Evolutionary conservation across 2,888 invertebrate genomes (phyloP).

Genomic region (Drosophila percnosoma): DNA sequence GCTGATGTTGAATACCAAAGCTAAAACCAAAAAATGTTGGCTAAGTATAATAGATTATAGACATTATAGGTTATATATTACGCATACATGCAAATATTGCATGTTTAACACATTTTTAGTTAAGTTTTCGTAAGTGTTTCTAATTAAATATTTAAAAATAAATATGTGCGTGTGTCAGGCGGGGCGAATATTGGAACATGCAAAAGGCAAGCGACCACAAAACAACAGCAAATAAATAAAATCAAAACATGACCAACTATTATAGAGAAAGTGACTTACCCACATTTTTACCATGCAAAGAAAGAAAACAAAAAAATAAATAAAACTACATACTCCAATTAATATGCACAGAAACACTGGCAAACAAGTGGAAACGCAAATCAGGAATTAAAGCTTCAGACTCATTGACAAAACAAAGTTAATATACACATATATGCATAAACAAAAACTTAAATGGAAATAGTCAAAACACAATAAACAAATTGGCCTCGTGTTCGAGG

Average conservation of each 20-base stretch:
- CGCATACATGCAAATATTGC: constrained; percentile 30
- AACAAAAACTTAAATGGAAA: constrained; percentile 14
- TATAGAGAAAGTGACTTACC: constrained; percentile 70
- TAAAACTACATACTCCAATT: constrained; percentile 49
- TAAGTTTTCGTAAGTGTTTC: constrained; percentile 24
- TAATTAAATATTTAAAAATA: constrained; percentile 57
- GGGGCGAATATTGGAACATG: constrained; percentile 51
- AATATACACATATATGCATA: background rate
- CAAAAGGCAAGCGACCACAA: constrained; percentile 7
- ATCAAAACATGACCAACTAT: constrained; percentile 61
- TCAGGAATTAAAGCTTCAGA: constrained; percentile 31
- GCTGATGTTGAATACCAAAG: background rate
- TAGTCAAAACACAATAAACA: constrained; percentile 29
- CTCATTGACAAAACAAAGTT: constrained; percentile 1
- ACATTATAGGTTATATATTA: constrained; percentile 5
- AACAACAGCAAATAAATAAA: constrained; percentile 44
- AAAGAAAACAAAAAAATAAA: constrained; percentile 13
- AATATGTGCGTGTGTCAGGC: constrained; percentile 34
- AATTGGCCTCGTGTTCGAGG: constrained; percentile 45
- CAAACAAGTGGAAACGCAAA: constrained; percentile 26
- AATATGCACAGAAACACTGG: constrained; percentile 43
- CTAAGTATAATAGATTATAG: constrained; percentile 22
- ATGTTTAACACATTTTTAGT: constrained; percentile 12
- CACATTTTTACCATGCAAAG: constrained; percentile 38
- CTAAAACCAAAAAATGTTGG: background rate